Base-by-base conservation (phyloP, 2,888 invertebrate genomes). In the Pinctada fucata region DNA sequence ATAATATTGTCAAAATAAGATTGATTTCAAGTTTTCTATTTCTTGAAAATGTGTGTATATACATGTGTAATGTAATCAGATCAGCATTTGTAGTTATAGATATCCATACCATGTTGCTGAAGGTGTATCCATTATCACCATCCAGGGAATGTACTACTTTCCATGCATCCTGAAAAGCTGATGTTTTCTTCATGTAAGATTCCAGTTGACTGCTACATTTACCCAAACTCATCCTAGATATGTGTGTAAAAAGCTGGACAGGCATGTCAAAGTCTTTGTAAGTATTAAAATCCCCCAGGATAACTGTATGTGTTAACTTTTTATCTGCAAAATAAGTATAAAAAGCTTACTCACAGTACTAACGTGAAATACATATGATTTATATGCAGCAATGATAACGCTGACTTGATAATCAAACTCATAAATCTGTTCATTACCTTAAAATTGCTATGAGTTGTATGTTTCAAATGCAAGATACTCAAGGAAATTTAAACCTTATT, bases 201-300 rank as follows among this genome's bases (percentile, higher is more conserved):
- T 64, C 16, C 6, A 72, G 52, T 13, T 76, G 72, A 13, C 63
- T 45, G 2, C 16, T 64, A 70, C 79, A 79, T 13, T 58, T 52
- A 16, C 13, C 47, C 1, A 79, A 66, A 45, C 51, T 66, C 3
- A 66, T 10, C 67, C 64, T 67, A 47, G 48, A 16, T 52, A 70
- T 72, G 5, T 48, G 64, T 47, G 84, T 83, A 2, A 90, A 82
- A 13, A 89, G 52, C 45, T 82, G 72, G 1, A 90, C 72, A 47
- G 91, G 90, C 72, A 83, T 82, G 13, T 86, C 84, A 83, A 86
- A 90, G 76, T 90, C 88, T 8, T 77, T 64, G 75, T 91, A 91
- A 3, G 84, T 81, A 79, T 90, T 91, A 76, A 91, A 88, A 81
- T 91, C 91, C 31, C 91, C 91, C 5, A 90, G 72, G 13, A 90